Evolutionary conservation across 2,113 vertebrate species (phyloP).

Genomic region (Lasiurus cinereus): DNA sequence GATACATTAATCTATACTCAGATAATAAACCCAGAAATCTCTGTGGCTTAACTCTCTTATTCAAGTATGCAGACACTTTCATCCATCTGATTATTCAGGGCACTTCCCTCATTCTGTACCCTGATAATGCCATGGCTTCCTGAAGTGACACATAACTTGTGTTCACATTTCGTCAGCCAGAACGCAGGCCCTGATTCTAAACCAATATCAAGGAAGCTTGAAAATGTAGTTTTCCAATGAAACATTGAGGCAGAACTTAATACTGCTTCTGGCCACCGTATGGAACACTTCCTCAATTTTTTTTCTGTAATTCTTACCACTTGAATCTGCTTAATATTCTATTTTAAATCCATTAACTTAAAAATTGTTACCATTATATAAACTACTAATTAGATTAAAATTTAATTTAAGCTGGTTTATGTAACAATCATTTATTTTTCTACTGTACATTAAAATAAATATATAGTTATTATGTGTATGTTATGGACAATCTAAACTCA

Average conservation of each 20-base stretch:
- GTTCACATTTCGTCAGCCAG: background rate
- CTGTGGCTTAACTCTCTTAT: constrained; percentile 23
- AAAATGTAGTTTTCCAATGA: constrained; percentile 1
- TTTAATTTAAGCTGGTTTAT: background rate
- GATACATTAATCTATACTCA: background rate
- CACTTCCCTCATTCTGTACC: background rate
- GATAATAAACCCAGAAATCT: background rate
- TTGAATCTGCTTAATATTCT: background rate
- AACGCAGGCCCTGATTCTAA: background rate
- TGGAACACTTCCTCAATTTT: background rate
- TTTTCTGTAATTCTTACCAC: background rate
- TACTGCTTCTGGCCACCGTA: background rate
- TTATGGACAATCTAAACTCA: background rate
- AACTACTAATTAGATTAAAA: background rate
- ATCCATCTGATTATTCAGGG: background rate
- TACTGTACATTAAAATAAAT: constrained; percentile 31
- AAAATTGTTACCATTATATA: constrained; percentile 14
- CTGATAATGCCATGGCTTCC: background rate
- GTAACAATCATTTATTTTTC: background rate
- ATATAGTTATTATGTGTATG: background rate
- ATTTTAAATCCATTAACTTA: background rate
- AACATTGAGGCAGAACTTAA: background rate
- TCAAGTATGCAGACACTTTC: background rate
- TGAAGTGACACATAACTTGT: background rate
- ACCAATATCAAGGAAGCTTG: background rate